phyloP scores from a whole-genome alignment of 1,140 invertebrate species.

The Popillia japonica region DNA sequence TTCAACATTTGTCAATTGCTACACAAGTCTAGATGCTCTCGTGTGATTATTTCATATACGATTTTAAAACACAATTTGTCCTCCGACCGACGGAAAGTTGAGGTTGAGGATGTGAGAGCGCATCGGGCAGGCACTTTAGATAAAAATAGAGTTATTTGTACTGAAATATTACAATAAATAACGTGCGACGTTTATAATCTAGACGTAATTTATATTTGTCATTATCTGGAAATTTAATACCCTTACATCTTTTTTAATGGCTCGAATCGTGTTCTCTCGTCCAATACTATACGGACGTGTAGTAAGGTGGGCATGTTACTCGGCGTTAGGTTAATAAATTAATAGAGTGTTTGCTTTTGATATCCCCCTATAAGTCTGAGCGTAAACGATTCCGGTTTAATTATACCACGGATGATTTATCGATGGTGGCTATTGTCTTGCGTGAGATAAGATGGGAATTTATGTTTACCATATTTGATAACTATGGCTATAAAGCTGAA shows the following conservation, averaged over 20 bases:
- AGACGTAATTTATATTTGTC: slow-evolving; percentile 29
- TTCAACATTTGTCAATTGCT: slow-evolving; percentile 35
- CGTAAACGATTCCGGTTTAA: neutral
- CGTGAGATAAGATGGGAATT: neutral
- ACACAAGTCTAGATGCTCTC: slow-evolving; percentile 24
- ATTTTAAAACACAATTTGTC: slow-evolving; percentile 34
- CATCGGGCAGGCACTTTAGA: slow-evolving; percentile 21
- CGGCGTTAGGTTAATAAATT: slow-evolving; percentile 28
- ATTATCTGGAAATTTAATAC: slow-evolving; percentile 34
- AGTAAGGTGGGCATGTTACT: slow-evolving; percentile 23
- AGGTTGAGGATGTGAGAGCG: neutral
- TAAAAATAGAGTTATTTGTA: slow-evolving; percentile 35
- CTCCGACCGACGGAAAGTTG: neutral
- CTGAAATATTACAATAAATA: slow-evolving; percentile 35
- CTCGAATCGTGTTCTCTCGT: slow-evolving; percentile 31
- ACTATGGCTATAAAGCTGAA: neutral
- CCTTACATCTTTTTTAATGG: slow-evolving; percentile 34
- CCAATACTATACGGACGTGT: neutral
- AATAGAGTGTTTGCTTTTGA: slow-evolving; percentile 23
- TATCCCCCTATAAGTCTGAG: neutral
- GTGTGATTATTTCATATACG: slow-evolving; percentile 30
- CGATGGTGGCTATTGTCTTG: neutral
- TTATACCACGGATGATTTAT: slow-evolving; percentile 1
- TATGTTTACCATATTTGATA: neutral
- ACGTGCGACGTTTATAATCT: slow-evolving; percentile 31